Conservation (phyloP, 1,140 invertebrate species). For the Diachasmimorpha longicaudata region DNA sequence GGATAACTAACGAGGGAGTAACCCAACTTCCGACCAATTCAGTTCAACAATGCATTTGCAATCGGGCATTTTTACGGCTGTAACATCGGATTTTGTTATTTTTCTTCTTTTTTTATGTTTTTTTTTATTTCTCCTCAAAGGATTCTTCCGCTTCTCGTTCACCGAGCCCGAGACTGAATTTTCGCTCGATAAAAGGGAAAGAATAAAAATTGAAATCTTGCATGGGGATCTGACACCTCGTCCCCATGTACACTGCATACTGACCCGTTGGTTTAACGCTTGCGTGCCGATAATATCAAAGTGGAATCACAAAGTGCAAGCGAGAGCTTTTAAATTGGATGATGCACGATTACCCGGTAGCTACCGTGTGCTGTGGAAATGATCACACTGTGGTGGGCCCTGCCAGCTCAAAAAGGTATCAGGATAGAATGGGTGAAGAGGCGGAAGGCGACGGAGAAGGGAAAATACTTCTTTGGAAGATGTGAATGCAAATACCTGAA, state of each 20-base stretch:
- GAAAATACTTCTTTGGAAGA: not conserved
- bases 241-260: not conserved
- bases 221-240: not conserved
- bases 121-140: not conserved
- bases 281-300: slow-evolving; percentile 28
- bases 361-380: not conserved
- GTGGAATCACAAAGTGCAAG: slow-evolving; percentile 12
- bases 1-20: slow-evolving; percentile 17
- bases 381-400: slow-evolving; percentile 11
- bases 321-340: slow-evolving; percentile 30
- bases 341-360: slow-evolving; percentile 33
- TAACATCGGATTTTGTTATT: not conserved
- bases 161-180: not conserved
- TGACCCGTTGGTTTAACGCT: not conserved
- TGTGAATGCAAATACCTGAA: not conserved
- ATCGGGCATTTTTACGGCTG: not conserved
- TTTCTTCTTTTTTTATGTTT: not conserved
- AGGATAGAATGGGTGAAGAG: not conserved
- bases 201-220: slow-evolving; percentile 16
- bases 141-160: not conserved
- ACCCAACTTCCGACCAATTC: not conserved
- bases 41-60: not conserved
- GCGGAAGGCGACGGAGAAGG: too few relatives aligned
- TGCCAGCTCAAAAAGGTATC: slow-evolving; percentile 8
- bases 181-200: not conserved